A percentile compares a stretch with the other conserved stretches of the same genome.
Evolutionary conservation across 2,888 invertebrate genomes (phyloP).

Genomic region (Caenorhabditis uteleia): DNA sequence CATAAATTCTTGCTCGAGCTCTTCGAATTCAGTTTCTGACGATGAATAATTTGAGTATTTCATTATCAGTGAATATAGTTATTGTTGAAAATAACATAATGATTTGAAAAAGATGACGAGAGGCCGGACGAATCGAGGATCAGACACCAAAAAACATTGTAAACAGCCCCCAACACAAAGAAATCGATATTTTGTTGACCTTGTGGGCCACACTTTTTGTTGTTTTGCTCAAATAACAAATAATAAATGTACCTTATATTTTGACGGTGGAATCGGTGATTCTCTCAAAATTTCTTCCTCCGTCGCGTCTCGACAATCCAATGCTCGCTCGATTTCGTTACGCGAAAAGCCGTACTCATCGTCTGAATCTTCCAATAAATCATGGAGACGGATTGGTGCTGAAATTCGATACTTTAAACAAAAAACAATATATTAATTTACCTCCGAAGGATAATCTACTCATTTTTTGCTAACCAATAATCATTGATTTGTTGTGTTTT

Average conservation of each 20-base stretch:
- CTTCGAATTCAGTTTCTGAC: too few relatives aligned
- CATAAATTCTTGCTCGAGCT: too few relatives aligned
- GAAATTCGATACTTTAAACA: too few relatives aligned
- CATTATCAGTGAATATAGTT: too few relatives aligned
- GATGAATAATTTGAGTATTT: too few relatives aligned
- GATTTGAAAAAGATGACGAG: too few relatives aligned
- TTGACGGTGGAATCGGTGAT: slow-evolving; percentile 4
- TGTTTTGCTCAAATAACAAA: slow-evolving; percentile 1
- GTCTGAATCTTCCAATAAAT: slow-evolving; percentile 46
- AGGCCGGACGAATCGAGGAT: too few relatives aligned
- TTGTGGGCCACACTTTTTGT: background rate
- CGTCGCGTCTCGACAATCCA: slow-evolving; percentile 36
- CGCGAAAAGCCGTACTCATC: slow-evolving; percentile 51
- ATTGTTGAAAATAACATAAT: too few relatives aligned
- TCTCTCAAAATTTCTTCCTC: slow-evolving; percentile 28
- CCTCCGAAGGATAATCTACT: too few relatives aligned
- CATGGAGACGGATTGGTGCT: slow-evolving; percentile 50
- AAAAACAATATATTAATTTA: too few relatives aligned
- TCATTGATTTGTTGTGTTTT: background rate
- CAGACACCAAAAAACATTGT: too few relatives aligned
- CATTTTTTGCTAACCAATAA: too few relatives aligned
- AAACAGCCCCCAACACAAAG: background rate
- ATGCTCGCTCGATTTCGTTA: slow-evolving; percentile 37
- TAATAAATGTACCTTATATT: background rate
- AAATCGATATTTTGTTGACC: background rate